Base-by-base conservation (phyloP, 2,113 vertebrate genomes). In the Ammodytes marinus region DNA sequence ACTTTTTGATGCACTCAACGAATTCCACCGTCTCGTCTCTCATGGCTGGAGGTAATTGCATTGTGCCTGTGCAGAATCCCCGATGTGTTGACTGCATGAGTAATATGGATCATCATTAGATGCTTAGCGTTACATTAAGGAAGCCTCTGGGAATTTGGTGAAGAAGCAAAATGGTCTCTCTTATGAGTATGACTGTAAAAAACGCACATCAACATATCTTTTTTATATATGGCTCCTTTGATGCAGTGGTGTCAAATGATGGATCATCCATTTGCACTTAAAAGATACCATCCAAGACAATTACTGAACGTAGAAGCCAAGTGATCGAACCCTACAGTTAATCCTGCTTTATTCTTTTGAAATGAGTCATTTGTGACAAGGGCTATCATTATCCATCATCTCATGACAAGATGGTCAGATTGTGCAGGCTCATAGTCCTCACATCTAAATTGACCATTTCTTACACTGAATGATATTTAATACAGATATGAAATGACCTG, bases 21-120 rank as follows among this genome's bases (percentile, higher is more conserved):
- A 63, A 77, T 83, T 69, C 47, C 65, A 8, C 45, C 57, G 54
- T 47, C 78, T 74, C 46, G 9, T 76, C 82, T 87, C 80, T 88
- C 47, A 14, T 2, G 80, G 86, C 71, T 35, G 76, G 27, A 75
- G 74, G 86, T 86, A 89, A 90, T 84, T 89, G 84, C 87, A n/a
- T 60, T n/a, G 83, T 37, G 83, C 77, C 87, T 79, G 66, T 84
- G 84, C 58, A 59, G 87, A 88, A 77, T 84, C 86, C 82, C 86
- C 71, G 84, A 88, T 86, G 85, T 81, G 87, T 79, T 49, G 60
- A 64, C 85, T 87, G 91, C 81, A 89, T 85, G 83, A 90, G 55
- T 91, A 84, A 88, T 65, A 66, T 27, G 57, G 64, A 84, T 84
- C 85, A 87, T 91, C 65, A 88, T 87, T 74, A 84, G 58, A 84